These are phyloP conservation scores for Corydoras sp. DNA, from an alignment of 2,113 vertebrate genomes.

Conservation along the genomic window DNA sequence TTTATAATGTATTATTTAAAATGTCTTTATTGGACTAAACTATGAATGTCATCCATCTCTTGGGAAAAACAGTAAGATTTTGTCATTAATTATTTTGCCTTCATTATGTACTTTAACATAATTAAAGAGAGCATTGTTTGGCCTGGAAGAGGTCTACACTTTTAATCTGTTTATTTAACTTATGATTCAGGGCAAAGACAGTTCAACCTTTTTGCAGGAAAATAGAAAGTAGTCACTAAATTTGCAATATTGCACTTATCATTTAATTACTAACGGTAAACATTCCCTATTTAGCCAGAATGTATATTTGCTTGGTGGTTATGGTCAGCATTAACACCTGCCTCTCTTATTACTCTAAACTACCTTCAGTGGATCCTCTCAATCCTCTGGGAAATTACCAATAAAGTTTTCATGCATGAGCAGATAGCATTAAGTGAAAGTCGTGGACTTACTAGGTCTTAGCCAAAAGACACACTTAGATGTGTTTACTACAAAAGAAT, in stretches of 20 bases:
- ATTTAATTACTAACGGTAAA: background rate
- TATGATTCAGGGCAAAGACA: background rate
- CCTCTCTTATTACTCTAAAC: background rate
- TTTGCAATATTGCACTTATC: no score
- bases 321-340: slow-evolving; percentile 20
- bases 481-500: slow-evolving; percentile 5
- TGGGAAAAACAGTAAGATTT: no score
- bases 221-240: no score
- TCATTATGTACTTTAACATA: background rate
- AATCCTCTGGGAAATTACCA: slow-evolving; percentile 39
- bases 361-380: slow-evolving; percentile 18
- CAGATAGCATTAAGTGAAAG: slow-evolving; percentile 19
- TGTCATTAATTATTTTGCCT: background rate
- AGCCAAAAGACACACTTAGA: slow-evolving; percentile 2
- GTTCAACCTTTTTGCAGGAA: background rate
- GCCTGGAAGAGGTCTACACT: no score
- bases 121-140: no score
- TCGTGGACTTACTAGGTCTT: background rate
- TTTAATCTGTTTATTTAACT: no score
- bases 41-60: no score
- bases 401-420: slow-evolving; percentile 33
- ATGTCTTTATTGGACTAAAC: no score
- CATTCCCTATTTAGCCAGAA: background rate
- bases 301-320: slow-evolving; percentile 4
- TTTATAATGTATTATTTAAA: background rate